phyloP scores from a whole-genome alignment of 2,888 invertebrate genomes.

The Hoplodrina ambigua region DNA sequence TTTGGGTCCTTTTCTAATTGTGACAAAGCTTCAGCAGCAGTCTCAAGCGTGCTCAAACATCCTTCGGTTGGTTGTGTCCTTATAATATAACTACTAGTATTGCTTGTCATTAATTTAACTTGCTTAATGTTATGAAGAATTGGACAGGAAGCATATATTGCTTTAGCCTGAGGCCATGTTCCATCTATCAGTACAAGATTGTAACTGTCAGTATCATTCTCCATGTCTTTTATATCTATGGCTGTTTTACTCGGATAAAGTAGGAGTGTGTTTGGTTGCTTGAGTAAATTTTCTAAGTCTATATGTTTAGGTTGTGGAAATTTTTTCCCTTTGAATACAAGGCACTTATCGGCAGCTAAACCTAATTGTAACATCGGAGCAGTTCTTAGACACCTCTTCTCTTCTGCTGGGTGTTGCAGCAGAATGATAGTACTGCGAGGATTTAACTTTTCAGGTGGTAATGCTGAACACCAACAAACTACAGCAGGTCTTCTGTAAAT shows the following conservation, averaged over 20 bases:
- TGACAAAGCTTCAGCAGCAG: conserved; percentile 94
- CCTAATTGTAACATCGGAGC: conserved; percentile 96
- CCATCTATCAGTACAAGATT: conserved; percentile 97
- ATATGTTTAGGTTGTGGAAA: conserved; percentile 93
- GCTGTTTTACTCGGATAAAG: conserved; percentile 95
- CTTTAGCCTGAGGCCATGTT: conserved; percentile 98
- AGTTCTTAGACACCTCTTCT: conserved; percentile 96
- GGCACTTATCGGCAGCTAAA: conserved; percentile 93
- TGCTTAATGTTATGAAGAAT: conserved; percentile 94
- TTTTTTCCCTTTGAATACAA: conserved; percentile 95
- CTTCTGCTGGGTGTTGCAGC: conserved; percentile 98
- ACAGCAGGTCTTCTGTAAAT: conserved; percentile 93
- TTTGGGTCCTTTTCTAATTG: conserved; percentile 93
- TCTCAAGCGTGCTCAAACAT: conserved; percentile 97
- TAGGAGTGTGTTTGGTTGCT: conserved; percentile 92
- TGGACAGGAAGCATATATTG: conserved; percentile 96
- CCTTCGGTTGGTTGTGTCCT: conserved; percentile 98
- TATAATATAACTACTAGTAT: conserved; percentile 96
- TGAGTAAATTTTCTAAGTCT: conserved; percentile 92
- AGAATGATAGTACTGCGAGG: conserved; percentile 94
- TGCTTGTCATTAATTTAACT: conserved; percentile 94
- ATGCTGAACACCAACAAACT: conserved; percentile 97
- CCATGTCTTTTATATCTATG: conserved; percentile 91
- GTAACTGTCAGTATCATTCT: conserved; percentile 89
- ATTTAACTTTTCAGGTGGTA: conserved; percentile 93